A percentile compares a stretch with the other conserved stretches of the same genome.
These are phyloP conservation scores for Myotis vivesi DNA, from an alignment of 2,797 vertebrate genomes.

Conservation along the genomic window DNA sequence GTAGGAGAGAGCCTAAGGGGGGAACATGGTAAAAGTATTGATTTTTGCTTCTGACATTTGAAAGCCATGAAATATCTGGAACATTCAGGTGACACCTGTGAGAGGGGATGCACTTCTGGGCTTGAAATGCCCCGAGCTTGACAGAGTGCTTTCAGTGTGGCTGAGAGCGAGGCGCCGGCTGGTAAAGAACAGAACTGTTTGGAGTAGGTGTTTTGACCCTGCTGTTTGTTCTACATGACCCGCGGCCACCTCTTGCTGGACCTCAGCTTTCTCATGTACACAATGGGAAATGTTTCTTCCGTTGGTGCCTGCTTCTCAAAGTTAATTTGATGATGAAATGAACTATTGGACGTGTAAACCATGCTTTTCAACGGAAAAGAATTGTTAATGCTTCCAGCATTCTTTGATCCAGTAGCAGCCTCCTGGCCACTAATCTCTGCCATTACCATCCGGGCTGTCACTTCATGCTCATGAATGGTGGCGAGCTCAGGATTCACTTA, in stretches of 20 bases:
- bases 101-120: not conserved
- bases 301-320: not conserved
- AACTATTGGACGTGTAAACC: not conserved
- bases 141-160: not conserved
- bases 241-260: not conserved
- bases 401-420: constrained; percentile 12
- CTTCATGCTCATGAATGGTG: not conserved
- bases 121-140: not conserved
- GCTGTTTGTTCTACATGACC: not conserved
- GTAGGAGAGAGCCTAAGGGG: not conserved
- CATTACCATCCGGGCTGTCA: constrained; percentile 35
- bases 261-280: not conserved
- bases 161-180: not conserved
- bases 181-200: too few species aligned
- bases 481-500: constrained; percentile 12
- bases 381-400: not conserved
- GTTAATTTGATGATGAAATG: not conserved
- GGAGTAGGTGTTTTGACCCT: not conserved
- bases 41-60: not conserved
- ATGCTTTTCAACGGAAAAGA: not conserved
- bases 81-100: not conserved
- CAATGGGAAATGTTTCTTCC: not conserved
- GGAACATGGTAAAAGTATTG: not conserved
- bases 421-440: constrained; percentile 39
- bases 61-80: not conserved